Evolutionary conservation across 2,797 vertebrate species (phyloP).

Genomic region (Acipenser oxyrinchus): DNA sequence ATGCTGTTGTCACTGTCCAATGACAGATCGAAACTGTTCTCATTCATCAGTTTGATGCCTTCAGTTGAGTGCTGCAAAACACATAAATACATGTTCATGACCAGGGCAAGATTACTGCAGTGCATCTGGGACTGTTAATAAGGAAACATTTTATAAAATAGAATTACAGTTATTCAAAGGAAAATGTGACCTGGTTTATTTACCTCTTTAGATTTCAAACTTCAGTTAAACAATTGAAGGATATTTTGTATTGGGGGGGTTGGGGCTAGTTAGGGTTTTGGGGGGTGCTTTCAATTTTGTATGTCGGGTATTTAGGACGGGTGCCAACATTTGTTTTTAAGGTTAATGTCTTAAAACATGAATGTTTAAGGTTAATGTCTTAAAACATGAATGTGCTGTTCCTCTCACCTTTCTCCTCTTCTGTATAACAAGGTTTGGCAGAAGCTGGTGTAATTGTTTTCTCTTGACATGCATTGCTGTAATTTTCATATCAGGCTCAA

Average conservation of each 20-base stretch:
- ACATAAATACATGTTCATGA: neutral
- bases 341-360: neutral
- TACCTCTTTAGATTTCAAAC: neutral
- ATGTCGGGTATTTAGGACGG: no score
- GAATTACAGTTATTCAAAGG: neutral
- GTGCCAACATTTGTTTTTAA: no score
- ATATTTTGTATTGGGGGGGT: no score
- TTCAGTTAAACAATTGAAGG: neutral
- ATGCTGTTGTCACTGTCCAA: conserved; percentile 88
- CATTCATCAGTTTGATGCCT: conserved; percentile 64
- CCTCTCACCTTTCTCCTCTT: conserved; percentile 69
- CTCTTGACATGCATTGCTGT: conserved; percentile 75
- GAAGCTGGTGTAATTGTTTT: conserved; percentile 71
- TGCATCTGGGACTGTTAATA: neutral
- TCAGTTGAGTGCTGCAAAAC: conserved; percentile 70
- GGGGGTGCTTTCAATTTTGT: no score
- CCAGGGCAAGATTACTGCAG: no score
- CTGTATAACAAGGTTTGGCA: conserved; percentile 70
- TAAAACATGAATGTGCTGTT: neutral
- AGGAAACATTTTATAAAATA: neutral
- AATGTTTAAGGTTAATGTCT: neutral
- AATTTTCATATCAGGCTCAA: conserved; percentile 81
- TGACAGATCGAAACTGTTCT: conserved; percentile 75
- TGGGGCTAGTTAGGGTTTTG: no score
- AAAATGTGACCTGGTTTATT: neutral